Evolutionary conservation across 2,113 vertebrate genomes (phyloP).

Genomic region (Plotosus lineatus): DNA sequence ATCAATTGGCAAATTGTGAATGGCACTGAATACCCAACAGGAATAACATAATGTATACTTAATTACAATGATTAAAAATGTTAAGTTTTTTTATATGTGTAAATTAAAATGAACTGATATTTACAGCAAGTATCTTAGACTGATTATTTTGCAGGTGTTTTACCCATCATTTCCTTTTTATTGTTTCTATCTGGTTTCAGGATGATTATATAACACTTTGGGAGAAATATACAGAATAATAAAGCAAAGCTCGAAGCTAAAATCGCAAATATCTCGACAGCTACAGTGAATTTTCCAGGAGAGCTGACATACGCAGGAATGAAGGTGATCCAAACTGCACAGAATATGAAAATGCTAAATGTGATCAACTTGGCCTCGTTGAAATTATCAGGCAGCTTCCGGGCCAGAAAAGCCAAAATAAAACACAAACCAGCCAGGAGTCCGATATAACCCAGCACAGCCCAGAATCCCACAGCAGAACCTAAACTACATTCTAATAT

Average conservation of each 20-base stretch:
- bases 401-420: slow-evolving; percentile 7
- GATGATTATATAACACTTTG: slow-evolving; percentile 51
- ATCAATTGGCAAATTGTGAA: no score
- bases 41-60: no score
- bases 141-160: neutral
- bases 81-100: no score
- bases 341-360: slow-evolving; percentile 17
- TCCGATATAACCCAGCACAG: slow-evolving; percentile 5
- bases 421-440: neutral
- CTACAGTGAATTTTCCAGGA: slow-evolving; percentile 69
- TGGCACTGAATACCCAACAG: no score
- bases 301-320: slow-evolving; percentile 71
- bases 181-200: slow-evolving; percentile 46
- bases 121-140: neutral
- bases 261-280: slow-evolving; percentile 68
- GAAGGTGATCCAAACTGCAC: slow-evolving; percentile 61
- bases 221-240: slow-evolving; percentile 43
- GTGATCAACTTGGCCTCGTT: slow-evolving; percentile 20
- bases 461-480: neutral
- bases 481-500: slow-evolving; percentile 40
- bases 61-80: no score
- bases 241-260: slow-evolving; percentile 52
- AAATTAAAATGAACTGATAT: no score
- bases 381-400: slow-evolving; percentile 24
- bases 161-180: slow-evolving; percentile 32